phyloP scores from a whole-genome alignment of 2,888 invertebrate species.

The Aspidapion aeneum region DNA sequence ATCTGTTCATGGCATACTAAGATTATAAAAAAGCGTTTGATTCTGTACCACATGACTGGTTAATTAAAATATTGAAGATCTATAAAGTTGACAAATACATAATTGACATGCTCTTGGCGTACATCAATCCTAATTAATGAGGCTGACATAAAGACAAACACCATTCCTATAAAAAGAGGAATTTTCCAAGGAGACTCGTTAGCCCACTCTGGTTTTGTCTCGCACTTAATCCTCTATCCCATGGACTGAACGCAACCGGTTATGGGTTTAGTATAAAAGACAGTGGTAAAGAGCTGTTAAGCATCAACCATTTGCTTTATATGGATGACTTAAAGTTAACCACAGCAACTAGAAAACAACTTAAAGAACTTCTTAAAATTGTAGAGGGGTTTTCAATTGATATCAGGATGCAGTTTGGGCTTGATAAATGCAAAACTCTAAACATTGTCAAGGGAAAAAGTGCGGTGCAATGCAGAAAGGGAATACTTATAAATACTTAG shows the following conservation, averaged over 20 bases:
- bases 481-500: neutral
- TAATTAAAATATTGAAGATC: too few relatives aligned
- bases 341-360: constrained; percentile 6
- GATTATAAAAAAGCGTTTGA: too few relatives aligned
- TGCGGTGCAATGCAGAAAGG: neutral
- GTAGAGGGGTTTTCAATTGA: constrained; percentile 10
- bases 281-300: too few relatives aligned
- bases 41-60: too few relatives aligned
- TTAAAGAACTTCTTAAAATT: constrained; percentile 5
- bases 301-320: constrained; percentile 3
- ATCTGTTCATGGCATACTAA: too few relatives aligned
- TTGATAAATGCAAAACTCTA: constrained; percentile 10
- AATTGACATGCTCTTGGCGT: too few relatives aligned
- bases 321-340: constrained; percentile 14
- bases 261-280: too few relatives aligned
- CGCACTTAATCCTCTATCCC: neutral
- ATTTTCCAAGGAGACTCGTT: too few relatives aligned
- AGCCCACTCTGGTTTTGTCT: neutral
- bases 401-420: constrained; percentile 12
- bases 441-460: constrained; percentile 1
- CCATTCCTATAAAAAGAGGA: too few relatives aligned
- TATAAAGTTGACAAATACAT: too few relatives aligned
- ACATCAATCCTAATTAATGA: too few relatives aligned
- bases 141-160: too few relatives aligned
- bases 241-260: neutral